Percentiles rank a stretch among this genome's conserved stretches.
These are phyloP conservation scores for Epinephelus coioides DNA, from an alignment of 2,797 vertebrate genomes.

Conservation along the genomic window DNA sequence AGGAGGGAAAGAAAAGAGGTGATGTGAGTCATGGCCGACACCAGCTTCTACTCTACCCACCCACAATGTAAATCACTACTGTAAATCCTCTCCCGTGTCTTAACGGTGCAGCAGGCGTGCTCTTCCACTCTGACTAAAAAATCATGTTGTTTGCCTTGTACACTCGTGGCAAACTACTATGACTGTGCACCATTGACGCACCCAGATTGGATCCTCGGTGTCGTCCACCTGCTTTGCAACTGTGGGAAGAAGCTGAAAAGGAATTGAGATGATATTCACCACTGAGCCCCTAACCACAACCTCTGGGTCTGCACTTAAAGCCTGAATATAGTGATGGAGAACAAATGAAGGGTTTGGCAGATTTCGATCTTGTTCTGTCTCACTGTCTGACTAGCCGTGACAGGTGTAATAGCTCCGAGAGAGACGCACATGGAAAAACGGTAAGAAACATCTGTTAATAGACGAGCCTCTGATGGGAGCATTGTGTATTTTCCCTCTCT, in stretches of 20 bases:
- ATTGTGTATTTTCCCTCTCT: slow-evolving; percentile 14
- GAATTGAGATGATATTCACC: slow-evolving; percentile 26
- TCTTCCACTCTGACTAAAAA: background rate
- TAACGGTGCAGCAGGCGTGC: background rate
- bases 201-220: slow-evolving; percentile 2
- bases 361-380: slow-evolving; percentile 1
- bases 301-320: slow-evolving; percentile 3
- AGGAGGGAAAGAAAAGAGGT: background rate
- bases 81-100: background rate
- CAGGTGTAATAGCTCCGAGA: slow-evolving; percentile 30
- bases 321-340: slow-evolving; percentile 2
- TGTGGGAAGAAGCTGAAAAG: slow-evolving; percentile 1
- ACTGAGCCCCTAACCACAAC: slow-evolving; percentile 1
- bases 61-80: background rate
- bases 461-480: slow-evolving; percentile 49
- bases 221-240: slow-evolving; percentile 3
- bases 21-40: background rate
- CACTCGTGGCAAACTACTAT: background rate
- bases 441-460: slow-evolving; percentile 72
- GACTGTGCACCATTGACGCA: background rate
- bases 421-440: slow-evolving; percentile 1
- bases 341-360: slow-evolving; percentile 23
- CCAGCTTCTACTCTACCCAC: background rate
- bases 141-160: background rate
- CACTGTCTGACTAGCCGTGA: slow-evolving; percentile 23